Evolutionary conservation across 2,888 invertebrate genomes (phyloP), one percentile per base, ranked within the genome.

Genomic region (Acrobasis suavella): DNA sequence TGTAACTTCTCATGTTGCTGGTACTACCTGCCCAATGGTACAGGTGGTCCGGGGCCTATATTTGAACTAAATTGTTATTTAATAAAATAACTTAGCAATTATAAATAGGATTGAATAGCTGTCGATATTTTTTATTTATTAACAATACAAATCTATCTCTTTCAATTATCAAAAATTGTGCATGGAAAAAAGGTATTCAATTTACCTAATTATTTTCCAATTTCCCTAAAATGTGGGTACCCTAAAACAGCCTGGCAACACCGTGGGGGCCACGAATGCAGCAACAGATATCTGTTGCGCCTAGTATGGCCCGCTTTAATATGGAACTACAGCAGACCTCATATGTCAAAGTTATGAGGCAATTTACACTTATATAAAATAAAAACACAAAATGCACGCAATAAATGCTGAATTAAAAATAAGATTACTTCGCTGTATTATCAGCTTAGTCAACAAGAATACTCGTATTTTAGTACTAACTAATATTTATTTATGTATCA

Each of bases 241-340:
- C 12, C 8, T 17, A 52, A 55, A 50, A 55, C n/a, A 38, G 50
- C 46, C 64, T 68, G 65, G 69, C 69, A 70, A 62, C 67, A 52
- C 63, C 46, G 52, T 10, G n/a, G 32, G 46, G 38, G 15, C 49
- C 39, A 37, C 17, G 50, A 62, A 50, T 68, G 68, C 72, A 76
- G 88, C 89, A 89, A 89, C 89, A 89, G 88, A 79, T 86, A 86
- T 78, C 88, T 89, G 89, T 89, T 89, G 89, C 89, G 82, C 81
- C 70, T 69, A 61, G 67, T 67, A 73, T 60, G 64, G 67, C 56
- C 66, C 69, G 67, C 67, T 73, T 71, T 72, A 77, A 77, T 77
- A 76, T 76, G 72, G 68, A 64, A 54, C 67, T 64, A 68, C 71
- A 73, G 66, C 69, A 65, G 71, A 65, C 50, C 68, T 68, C 68